Evolutionary conservation across 2,113 vertebrate species (phyloP).

Genomic region (Peromyscus leucopus): DNA sequence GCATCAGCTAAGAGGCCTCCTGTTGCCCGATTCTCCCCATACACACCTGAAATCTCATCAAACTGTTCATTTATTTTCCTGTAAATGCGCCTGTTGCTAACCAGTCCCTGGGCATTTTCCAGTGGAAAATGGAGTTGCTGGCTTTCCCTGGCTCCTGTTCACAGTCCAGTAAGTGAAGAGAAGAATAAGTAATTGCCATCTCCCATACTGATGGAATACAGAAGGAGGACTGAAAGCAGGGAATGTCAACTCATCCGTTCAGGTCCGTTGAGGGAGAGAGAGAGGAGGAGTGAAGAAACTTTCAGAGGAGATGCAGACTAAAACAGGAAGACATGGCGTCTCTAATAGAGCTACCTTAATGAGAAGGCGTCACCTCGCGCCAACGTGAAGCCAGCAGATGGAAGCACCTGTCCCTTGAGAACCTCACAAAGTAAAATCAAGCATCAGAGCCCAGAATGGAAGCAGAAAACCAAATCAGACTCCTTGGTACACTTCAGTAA

Average conservation of each 20-base stretch:
- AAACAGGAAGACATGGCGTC: slow-evolving; percentile 2
- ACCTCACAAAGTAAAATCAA: slow-evolving; percentile 42
- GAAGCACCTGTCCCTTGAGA: slow-evolving; percentile 16
- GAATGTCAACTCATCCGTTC: not conserved
- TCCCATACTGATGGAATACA: slow-evolving; percentile 53
- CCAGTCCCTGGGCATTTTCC: slow-evolving; percentile 63
- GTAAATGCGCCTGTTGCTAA: slow-evolving; percentile 48
- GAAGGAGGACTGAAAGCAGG: slow-evolving; percentile 28
- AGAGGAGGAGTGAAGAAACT: no score
- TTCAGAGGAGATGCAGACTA: not conserved
- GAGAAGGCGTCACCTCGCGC: slow-evolving; percentile 37
- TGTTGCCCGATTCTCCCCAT: not conserved
- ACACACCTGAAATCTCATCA: slow-evolving; percentile 34
- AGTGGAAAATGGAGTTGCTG: slow-evolving; percentile 73
- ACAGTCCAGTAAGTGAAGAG: slow-evolving; percentile 48
- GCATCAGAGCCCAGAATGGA: slow-evolving; percentile 27
- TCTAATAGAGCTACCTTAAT: not conserved
- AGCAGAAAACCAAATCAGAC: slow-evolving; percentile 53
- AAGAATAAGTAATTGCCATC: slow-evolving; percentile 24
- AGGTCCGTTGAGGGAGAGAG: not conserved
- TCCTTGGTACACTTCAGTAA: slow-evolving; percentile 26
- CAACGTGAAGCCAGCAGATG: slow-evolving; percentile 37
- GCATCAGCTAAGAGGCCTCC: not conserved
- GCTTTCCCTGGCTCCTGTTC: slow-evolving; percentile 60
- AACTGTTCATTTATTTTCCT: slow-evolving; percentile 54